Base-by-base conservation (phyloP, 2,797 vertebrate species). In the Sciurus carolinensis region DNA sequence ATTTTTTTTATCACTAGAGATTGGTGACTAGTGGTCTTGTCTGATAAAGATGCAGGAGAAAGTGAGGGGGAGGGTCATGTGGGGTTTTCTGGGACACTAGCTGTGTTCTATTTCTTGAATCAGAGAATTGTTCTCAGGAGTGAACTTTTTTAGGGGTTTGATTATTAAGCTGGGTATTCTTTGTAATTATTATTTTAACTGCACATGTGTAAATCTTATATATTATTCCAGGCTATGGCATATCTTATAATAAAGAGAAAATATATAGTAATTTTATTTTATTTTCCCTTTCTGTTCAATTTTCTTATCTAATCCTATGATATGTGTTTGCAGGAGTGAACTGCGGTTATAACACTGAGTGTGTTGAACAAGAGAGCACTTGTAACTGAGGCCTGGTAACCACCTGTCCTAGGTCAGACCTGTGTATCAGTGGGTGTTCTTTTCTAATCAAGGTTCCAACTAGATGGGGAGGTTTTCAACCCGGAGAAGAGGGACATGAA, bases 101-200 rank as follows among this genome's bases (percentile, higher is more conserved):
- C 9, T 87, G 24, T 80, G 20, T 76, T 81, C 33, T 28, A 3
- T 57, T 82, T 90, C n/a, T 92, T 87, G 15, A 95, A 87, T 69
- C 69, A 54, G 8, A 11, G 26, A 52, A 73, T 52, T 91, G 5
- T 71, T 59, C 24, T 92, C 54, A 54, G 42, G 36, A 59, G 47
- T 52, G 22, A 39, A 75, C 76, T 28, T 77, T 39, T 93, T 95
- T 76, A 52, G 64, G 47, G n/a, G 66, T 91, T 82, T 85, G 15
- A 1, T 28, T 64, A 36, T 66, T 59, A 80, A 87, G 10, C 80
- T 80, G 47, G 13, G 20, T 72, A 86, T 87, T 92, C 14, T 57
- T 79, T 83, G 17, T 66, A 84, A 77, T 83, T 91, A 79, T 44
- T 52, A 89, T 83, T 94, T 94, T 82, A 76, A 72, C 2, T 94